Conservation (phyloP, 1,140 invertebrate genomes). For the Atta colombica region DNA sequence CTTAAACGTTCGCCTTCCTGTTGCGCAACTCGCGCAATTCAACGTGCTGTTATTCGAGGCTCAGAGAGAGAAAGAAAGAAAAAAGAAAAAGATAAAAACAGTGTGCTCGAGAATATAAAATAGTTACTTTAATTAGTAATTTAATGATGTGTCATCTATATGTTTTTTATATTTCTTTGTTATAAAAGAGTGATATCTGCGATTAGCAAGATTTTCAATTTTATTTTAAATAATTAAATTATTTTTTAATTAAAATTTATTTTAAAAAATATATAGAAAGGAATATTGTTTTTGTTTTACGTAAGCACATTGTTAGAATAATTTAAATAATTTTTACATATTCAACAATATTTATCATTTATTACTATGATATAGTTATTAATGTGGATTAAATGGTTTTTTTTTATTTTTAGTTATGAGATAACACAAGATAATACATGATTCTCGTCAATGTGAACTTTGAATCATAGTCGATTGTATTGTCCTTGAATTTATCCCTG, state of each 20-base stretch:
- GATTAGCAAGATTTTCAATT: neutral
- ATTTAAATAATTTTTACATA: neutral
- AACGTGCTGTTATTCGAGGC: slow-evolving; percentile 66
- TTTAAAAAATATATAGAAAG: neutral
- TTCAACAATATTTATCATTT: slow-evolving; percentile 2
- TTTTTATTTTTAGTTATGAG: neutral
- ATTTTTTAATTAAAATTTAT: neutral
- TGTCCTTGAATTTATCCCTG: slow-evolving; percentile 85
- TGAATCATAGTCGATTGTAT: slow-evolving; percentile 68
- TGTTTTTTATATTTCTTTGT: neutral
- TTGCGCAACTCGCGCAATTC: slow-evolving; percentile 77
- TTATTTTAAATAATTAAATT: slow-evolving; percentile 3
- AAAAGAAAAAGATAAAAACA: neutral
- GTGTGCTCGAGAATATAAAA: slow-evolving; percentile 41
- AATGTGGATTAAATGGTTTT: neutral
- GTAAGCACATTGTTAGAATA: neutral
- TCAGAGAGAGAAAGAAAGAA: slow-evolving; percentile 3
- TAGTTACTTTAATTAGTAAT: slow-evolving; percentile 59
- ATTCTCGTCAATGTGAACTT: slow-evolving; percentile 13
- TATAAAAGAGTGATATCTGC: too few relatives aligned
- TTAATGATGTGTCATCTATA: neutral
- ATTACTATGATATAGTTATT: neutral
- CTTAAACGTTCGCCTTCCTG: slow-evolving; percentile 80
- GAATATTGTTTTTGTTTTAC: neutral
- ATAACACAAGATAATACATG: neutral